These are phyloP conservation scores for Coracopsis vasa DNA, from an alignment of 2,113 vertebrate genomes.

Conservation along the genomic window DNA sequence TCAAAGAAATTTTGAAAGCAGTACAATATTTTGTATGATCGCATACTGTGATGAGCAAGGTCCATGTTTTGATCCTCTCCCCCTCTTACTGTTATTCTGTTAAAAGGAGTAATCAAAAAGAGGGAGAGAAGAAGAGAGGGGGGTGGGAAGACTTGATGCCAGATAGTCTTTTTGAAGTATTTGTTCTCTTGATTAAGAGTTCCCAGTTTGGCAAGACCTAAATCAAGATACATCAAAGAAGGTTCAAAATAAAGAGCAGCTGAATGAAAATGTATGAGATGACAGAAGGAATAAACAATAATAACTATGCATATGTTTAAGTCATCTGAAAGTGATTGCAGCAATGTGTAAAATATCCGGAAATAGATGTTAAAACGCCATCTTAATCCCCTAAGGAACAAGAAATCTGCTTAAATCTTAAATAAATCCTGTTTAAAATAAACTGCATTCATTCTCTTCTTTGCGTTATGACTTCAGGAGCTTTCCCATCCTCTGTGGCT, in stretches of 20 bases:
- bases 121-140: neutral
- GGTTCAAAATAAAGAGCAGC: slow-evolving; percentile 67
- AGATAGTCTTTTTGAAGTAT: slow-evolving; percentile 63
- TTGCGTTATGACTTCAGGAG: slow-evolving; percentile 1
- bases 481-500: neutral
- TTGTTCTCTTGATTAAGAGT: slow-evolving; percentile 63
- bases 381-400: neutral
- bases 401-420: slow-evolving; percentile 21
- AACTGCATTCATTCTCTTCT: slow-evolving; percentile 1
- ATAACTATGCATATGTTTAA: slow-evolving; percentile 61
- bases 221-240: slow-evolving; percentile 71
- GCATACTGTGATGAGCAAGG: neutral
- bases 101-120: neutral
- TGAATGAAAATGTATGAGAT: slow-evolving; percentile 67
- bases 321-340: slow-evolving; percentile 68
- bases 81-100: neutral
- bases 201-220: slow-evolving; percentile 68
- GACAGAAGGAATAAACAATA: slow-evolving; percentile 67
- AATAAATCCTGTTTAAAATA: slow-evolving; percentile 41
- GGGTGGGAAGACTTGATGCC: neutral
- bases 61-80: neutral
- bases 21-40: neutral
- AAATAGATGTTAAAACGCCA: slow-evolving; percentile 57
- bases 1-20: neutral
- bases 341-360: slow-evolving; percentile 54